Percentiles rank a stretch among this genome's conserved stretches.
These are phyloP conservation scores for Aplochiton taeniatus DNA, from an alignment of 2,797 vertebrate genomes.

Conservation along the genomic window DNA sequence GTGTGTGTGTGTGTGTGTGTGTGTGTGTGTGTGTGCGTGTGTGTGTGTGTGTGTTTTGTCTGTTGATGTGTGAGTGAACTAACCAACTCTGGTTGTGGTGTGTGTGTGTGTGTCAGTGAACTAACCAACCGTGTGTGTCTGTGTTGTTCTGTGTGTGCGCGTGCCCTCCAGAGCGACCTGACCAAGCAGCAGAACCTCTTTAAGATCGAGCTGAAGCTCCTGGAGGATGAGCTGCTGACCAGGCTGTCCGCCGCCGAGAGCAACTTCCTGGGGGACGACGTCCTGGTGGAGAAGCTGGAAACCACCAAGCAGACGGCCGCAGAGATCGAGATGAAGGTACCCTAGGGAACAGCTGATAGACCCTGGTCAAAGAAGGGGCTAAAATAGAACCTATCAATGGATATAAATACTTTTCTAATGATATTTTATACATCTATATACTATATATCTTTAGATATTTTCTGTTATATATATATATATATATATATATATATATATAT, in stretches of 20 bases:
- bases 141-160: neutral
- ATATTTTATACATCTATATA: too few species aligned
- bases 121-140: neutral
- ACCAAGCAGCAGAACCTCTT: constrained; percentile 85
- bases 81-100: neutral
- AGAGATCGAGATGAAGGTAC: constrained; percentile 79
- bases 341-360: neutral
- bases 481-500: too few species aligned
- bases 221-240: constrained; percentile 79
- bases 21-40: constrained; percentile 1
- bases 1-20: constrained; percentile 14
- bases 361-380: too few species aligned
- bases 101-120: neutral
- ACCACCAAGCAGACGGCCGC: constrained; percentile 81
- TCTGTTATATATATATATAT: too few species aligned
- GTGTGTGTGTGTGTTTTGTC: neutral
- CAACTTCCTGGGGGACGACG: constrained; percentile 77
- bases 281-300: constrained; percentile 82
- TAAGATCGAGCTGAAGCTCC: constrained; percentile 84
- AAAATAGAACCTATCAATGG: too few species aligned
- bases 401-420: too few species aligned
- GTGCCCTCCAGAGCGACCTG: constrained; percentile 68
- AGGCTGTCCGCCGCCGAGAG: constrained; percentile 76
- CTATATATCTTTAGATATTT: too few species aligned
- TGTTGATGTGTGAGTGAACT: neutral